Evolutionary conservation across 2,888 invertebrate genomes (phyloP), one percentile per base, ranked within the genome.

Genomic region (Deilephila porcellus): DNA sequence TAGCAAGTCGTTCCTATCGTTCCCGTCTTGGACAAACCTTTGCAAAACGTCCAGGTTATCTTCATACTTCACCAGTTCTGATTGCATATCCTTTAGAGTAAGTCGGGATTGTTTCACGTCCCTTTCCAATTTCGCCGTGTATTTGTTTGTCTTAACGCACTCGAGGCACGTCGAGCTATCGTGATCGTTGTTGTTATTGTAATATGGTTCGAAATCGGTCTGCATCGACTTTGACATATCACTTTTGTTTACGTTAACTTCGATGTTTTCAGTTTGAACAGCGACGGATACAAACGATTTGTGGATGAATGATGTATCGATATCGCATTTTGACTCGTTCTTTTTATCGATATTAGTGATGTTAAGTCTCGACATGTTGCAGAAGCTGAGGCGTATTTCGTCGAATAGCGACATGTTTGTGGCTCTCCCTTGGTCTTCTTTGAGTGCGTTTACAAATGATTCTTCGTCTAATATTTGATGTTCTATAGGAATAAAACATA

Each of bases 391-490:
- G 32, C 93, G 83, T 76, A 94, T 91, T 82, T 94, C 94, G 81
- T 94, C 93, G 76, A 90, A 94, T 0, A 94, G 80, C 0, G 94
- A 93, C 77, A 94, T 80, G 80, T 93, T 93, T 0, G 93, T 93
- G 3, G 82, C 74, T 3, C 93, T 87, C 0, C 93, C 93, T 5
- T 89, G 89, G 73, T 92, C 92, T 72, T 92, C 93, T 76, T 84
- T 88, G 8, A 93, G 80, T 7, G 88, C 88, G 74, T 86, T 91
- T 62, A 87, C 56, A 78, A 94, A 93, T 0, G 93, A 90, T 20
- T 93, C 93, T 78, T 94, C 93, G 81, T 91, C 91, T 85, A 93
- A 85, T 74, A 91, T 82, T 74, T 87, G 89, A 81, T 90, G 86
- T 67, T 93, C 93, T 93, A 89, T 70, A 77, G 80, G 80, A 78